Base-by-base conservation (phyloP, 2,888 invertebrate genomes). In the Cheilosia scutellata region DNA sequence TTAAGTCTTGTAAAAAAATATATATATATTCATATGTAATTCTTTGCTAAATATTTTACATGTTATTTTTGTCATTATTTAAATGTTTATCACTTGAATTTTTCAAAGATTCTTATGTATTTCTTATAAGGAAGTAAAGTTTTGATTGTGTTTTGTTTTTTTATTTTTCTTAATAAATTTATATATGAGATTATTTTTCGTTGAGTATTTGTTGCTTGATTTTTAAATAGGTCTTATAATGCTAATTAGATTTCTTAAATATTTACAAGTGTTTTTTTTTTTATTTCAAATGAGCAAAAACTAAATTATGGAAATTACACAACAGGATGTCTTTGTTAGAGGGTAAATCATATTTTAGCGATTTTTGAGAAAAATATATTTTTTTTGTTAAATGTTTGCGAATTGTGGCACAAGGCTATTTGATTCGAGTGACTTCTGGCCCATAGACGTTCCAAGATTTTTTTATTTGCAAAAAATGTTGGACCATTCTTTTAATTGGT, bases 1-100 rank as follows among this genome's bases (percentile, higher is more conserved):
- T 72, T 77, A 79, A 84, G 74, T 82, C 76, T 70, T 87, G 76
- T 78, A 87, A 74, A 80, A 87, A 88, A 68, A 87, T 77, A 82
- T 80, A 84, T 80, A 84, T 76, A 4, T 9, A 37, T 75, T 71
- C 20, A 76, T 84, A 76, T 63, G 55, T 80, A 84, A 75, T 82
- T 72, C 25, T 63, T 71, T 65, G 9, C 37, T 76, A 74, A 63
- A 63, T 58, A 58, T 57, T 71, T 75, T 42, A 75, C 58, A 75
- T 66, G 42, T 60, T 75, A 60, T 74, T 20, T 13, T 3, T 60
- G 37, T 37, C 11, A 37, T 62, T 25, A 11, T 63, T 70, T 70
- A 62, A 62, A 42, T 20, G 40, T 68, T 78, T 83, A 83, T 83
- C 83, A 83, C 79, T 84, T 74, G 70, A 40, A 63, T 74, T 82